Percentiles rank a stretch among this genome's conserved stretches.
Conservation (phyloP, 1,140 invertebrate species). For the Heliothis virescens region DNA sequence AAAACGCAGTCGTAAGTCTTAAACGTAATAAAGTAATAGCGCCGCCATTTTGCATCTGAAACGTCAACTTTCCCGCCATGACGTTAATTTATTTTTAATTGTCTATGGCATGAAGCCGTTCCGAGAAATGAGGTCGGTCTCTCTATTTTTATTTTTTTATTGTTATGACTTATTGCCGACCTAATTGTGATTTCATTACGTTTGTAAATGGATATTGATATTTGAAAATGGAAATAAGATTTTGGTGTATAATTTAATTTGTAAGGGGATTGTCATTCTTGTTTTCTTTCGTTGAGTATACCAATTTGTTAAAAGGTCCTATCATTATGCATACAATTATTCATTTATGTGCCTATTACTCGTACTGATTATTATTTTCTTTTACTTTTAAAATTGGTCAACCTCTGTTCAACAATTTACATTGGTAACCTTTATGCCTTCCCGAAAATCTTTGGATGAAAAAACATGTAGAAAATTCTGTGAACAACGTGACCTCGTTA, state of each 20-base stretch:
- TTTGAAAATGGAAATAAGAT: not conserved
- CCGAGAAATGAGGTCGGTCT: conserved; percentile 47
- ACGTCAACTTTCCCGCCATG: conserved; percentile 54
- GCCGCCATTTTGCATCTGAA: conserved; percentile 52
- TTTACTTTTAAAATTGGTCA: too few species aligned
- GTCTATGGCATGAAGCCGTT: conserved; percentile 50
- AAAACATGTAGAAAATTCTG: too few species aligned
- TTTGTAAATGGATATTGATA: conserved; percentile 21
- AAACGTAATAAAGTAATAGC: conserved; percentile 26
- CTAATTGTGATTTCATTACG: conserved; percentile 49
- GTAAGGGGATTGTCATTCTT: not conserved
- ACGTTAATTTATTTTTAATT: conserved; percentile 62
- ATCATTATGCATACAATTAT: too few species aligned
- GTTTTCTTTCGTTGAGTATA: not conserved
- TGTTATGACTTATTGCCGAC: conserved; percentile 33
- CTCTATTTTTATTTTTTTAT: conserved; percentile 43
- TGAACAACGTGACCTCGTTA: too few species aligned
- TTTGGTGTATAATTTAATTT: not conserved
- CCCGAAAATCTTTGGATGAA: too few species aligned
- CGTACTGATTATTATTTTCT: too few species aligned
- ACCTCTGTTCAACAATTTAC: too few species aligned
- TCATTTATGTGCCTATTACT: too few species aligned
- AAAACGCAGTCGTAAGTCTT: not conserved
- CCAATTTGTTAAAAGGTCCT: too few species aligned
- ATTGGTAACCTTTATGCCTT: too few species aligned